Evolutionary conservation across 2,113 vertebrate genomes (phyloP).

Genomic region (Crypturellus undulatus): DNA sequence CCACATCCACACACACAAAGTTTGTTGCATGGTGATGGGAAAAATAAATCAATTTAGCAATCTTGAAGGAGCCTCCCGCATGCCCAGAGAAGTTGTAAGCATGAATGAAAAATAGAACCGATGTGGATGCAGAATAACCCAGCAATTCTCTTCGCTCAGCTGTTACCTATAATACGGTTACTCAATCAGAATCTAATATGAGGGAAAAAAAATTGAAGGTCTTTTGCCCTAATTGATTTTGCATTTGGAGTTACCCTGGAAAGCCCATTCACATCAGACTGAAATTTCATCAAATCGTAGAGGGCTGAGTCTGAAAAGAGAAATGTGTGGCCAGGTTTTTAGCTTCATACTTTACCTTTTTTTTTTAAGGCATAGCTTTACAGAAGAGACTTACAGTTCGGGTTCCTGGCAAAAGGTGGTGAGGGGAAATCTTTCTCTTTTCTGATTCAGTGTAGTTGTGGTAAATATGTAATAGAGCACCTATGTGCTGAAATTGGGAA

Average conservation of each 20-base stretch:
- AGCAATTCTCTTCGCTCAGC: neutral
- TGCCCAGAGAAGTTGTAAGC: neutral
- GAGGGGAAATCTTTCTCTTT: neutral
- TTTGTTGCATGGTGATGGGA: neutral
- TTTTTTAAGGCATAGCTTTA: neutral
- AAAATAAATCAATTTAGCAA: conserved; percentile 1
- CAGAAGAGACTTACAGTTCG: rapidly evolving
- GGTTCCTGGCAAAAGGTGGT: too few species aligned
- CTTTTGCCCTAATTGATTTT: neutral
- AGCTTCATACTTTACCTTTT: neutral
- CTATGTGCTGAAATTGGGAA: neutral
- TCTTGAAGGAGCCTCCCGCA: neutral
- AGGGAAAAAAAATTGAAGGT: neutral
- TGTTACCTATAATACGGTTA: neutral
- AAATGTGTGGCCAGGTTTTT: neutral
- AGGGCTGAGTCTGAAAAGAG: neutral
- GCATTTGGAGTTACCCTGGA: neutral
- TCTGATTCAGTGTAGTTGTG: neutral
- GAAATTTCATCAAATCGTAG: neutral
- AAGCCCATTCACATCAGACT: neutral
- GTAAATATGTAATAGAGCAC: neutral
- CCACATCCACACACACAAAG: neutral
- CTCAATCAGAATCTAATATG: neutral
- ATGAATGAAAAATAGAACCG: neutral
- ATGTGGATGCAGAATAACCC: neutral